Evolutionary conservation across 2,113 vertebrate species (phyloP).

Genomic region (Callorhinus ursinus): DNA sequence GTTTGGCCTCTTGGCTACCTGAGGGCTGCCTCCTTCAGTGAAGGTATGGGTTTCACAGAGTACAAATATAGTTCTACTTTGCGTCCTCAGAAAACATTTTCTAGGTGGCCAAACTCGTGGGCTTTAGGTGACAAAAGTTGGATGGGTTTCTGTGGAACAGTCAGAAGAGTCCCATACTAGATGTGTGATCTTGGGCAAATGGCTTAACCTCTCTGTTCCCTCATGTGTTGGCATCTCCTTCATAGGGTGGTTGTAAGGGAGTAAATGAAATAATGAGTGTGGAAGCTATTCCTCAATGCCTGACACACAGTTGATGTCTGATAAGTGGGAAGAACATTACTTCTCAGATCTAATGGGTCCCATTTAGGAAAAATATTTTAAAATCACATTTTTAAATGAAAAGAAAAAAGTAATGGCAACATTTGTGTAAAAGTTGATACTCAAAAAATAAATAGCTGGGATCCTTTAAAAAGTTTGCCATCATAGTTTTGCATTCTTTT

Average conservation of each 20-base stretch:
- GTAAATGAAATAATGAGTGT: background rate
- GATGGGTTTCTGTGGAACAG: background rate
- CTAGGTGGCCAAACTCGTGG: background rate
- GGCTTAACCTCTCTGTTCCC: background rate
- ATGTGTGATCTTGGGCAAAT: background rate
- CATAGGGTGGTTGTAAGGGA: background rate
- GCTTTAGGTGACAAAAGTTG: background rate
- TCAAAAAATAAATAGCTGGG: slow-evolving; percentile 1
- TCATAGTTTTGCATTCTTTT: background rate
- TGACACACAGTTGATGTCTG: slow-evolving; percentile 6
- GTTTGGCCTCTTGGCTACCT: background rate
- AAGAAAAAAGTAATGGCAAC: background rate
- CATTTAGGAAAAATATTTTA: slow-evolving; percentile 19
- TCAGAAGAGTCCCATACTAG: background rate
- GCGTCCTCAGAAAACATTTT: background rate
- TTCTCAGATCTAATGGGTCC: background rate
- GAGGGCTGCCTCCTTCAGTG: background rate
- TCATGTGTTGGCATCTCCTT: slow-evolving; percentile 25
- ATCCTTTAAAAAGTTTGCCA: background rate
- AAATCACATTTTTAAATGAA: slow-evolving; percentile 20
- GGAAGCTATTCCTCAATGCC: slow-evolving; percentile 16
- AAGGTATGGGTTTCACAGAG: background rate
- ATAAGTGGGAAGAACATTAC: background rate
- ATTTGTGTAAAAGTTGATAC: background rate
- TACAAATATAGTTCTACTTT: background rate